Percentiles rank a stretch among this genome's conserved stretches.
Evolutionary conservation across 2,888 invertebrate species (phyloP).

Genomic region (Acrobasis suavella): DNA sequence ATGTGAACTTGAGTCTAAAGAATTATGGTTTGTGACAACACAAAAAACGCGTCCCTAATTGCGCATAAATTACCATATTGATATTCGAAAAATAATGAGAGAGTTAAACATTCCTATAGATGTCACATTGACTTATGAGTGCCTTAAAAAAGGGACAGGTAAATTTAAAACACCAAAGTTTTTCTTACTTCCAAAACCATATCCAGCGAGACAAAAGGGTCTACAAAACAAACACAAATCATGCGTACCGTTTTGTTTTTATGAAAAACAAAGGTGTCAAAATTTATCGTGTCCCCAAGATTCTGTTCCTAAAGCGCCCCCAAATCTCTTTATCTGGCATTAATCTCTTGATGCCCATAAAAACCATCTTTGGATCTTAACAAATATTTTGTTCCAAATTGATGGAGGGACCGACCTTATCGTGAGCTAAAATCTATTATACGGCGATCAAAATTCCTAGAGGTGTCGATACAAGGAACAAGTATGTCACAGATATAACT

Average conservation of each 20-base stretch:
- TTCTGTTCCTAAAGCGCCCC: conserved; percentile 58
- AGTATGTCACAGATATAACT: conserved; percentile 59
- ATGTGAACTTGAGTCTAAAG: conserved; percentile 15
- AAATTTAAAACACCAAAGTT: conserved; percentile 21
- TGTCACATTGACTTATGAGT: conserved; percentile 14
- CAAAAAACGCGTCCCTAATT: conserved; percentile 14
- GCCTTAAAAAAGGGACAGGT: conserved; percentile 12
- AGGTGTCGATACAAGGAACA: conserved; percentile 77
- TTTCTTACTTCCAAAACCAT: conserved; percentile 25
- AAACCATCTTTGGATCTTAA: conserved; percentile 75
- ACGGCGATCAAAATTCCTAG: conserved; percentile 76
- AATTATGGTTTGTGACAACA: conserved; percentile 8
- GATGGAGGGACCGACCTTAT: conserved; percentile 74
- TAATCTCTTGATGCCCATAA: conserved; percentile 77
- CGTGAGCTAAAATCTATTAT: conserved; percentile 64
- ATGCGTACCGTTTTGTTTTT: conserved; percentile 33
- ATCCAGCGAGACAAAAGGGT: conserved; percentile 20
- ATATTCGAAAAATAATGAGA: conserved; percentile 8
- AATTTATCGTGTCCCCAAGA: conserved; percentile 69
- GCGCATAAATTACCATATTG: conserved; percentile 18
- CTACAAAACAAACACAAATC: conserved; percentile 37
- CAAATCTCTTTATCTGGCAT: conserved; percentile 75
- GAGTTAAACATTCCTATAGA: conserved; percentile 9
- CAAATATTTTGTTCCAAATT: conserved; percentile 79
- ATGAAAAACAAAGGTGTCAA: conserved; percentile 56